Conservation (phyloP, 35 echinoderm and acorn worm genomes). For the Nesometra sesokonis region DNA sequence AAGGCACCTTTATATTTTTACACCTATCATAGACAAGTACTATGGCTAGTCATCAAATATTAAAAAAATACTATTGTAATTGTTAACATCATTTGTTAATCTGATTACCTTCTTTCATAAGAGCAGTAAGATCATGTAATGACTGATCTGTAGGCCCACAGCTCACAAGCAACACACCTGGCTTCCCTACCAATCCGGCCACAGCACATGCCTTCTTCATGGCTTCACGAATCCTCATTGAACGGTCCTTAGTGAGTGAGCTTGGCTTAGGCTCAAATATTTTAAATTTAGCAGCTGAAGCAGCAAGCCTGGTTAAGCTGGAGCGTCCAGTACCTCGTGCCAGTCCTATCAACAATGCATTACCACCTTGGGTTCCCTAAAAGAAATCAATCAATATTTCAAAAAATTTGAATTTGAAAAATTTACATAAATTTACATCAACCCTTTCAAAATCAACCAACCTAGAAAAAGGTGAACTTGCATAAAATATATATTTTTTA, state of each 20-base stretch:
- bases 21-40: too few species aligned
- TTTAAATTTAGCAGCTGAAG: conserved; percentile 70
- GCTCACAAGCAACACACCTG: conserved; percentile 57
- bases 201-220: conserved; percentile 77
- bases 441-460: too few species aligned
- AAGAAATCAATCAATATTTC: not conserved
- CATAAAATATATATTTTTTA: too few species aligned
- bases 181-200: conserved; percentile 67
- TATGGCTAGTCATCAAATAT: too few species aligned
- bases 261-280: conserved; percentile 40
- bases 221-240: conserved; percentile 34
- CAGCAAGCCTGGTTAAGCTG: conserved; percentile 55
- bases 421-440: too few species aligned
- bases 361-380: conserved; percentile 67
- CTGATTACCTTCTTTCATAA: conserved; percentile 78
- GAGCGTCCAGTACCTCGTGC: conserved; percentile 54
- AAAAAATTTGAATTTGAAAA: too few species aligned
- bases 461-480: too few species aligned
- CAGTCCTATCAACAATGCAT: conserved; percentile 64
- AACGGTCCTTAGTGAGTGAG: conserved; percentile 7
- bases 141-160: conserved; percentile 15
- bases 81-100: too few species aligned
- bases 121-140: conserved; percentile 52
- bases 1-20: too few species aligned
- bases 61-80: too few species aligned